A percentile compares a stretch with the other conserved stretches of the same genome.
These are phyloP conservation scores for Thripadectes ignobilis DNA, from an alignment of 2,797 vertebrate genomes.

Conservation along the genomic window DNA sequence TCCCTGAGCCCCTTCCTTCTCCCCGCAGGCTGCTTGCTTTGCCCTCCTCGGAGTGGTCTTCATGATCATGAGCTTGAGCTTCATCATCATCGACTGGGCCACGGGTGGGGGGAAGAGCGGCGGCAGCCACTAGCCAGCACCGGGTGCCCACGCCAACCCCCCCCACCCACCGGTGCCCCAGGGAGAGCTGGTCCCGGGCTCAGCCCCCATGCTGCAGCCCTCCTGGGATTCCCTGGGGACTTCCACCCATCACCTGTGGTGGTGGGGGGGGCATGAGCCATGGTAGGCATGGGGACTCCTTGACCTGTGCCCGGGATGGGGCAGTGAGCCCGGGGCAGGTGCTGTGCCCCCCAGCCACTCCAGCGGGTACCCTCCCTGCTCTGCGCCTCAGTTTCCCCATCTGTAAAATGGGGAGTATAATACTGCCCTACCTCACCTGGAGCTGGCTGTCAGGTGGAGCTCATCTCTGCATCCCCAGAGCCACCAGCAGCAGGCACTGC, in stretches of 20 bases:
- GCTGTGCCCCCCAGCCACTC: background rate
- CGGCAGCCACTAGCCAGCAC: constrained; percentile 86
- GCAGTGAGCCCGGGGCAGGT: background rate
- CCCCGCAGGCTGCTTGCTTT: constrained; percentile 87
- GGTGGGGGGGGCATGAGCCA: constrained; percentile 4
- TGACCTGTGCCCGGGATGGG: background rate
- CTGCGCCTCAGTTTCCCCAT: constrained; percentile 27
- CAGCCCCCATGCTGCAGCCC: constrained; percentile 60
- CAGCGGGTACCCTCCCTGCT: background rate
- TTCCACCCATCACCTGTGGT: background rate
- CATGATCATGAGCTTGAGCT: constrained; percentile 98
- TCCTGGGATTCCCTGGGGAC: background rate
- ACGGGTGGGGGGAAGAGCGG: constrained; percentile 76
- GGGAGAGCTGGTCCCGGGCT: background rate
- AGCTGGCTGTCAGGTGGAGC: constrained; percentile 10
- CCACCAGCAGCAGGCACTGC: background rate
- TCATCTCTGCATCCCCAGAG: background rate
- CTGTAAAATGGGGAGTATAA: constrained; percentile 44
- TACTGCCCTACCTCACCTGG: constrained; percentile 59
- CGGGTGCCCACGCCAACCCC: background rate
- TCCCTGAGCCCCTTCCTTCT: background rate
- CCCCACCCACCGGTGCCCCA: background rate
- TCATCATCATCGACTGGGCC: constrained; percentile 94
- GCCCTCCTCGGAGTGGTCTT: constrained; percentile 89
- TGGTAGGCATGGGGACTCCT: background rate